Percentiles rank a stretch among this genome's conserved stretches.
Evolutionary conservation across 2,888 invertebrate genomes (phyloP).

Genomic region (Athalia rosae): DNA sequence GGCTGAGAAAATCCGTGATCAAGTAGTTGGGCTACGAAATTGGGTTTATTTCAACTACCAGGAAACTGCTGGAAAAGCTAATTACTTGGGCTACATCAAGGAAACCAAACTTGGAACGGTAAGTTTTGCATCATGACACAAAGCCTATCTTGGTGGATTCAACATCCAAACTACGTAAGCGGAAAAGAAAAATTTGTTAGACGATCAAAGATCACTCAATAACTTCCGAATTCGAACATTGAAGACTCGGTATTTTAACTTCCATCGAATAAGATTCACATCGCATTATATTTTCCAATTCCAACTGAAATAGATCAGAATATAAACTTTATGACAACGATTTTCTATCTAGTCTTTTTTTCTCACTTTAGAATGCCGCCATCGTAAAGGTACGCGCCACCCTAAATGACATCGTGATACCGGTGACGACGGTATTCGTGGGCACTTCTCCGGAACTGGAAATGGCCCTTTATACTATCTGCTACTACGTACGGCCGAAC

Average conservation of each 20-base stretch:
- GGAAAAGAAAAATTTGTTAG: too few species aligned
- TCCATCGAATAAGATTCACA: too few species aligned
- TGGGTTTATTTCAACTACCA: constrained; percentile 91
- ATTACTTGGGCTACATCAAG: constrained; percentile 90
- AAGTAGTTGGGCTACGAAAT: constrained; percentile 88
- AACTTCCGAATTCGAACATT: too few species aligned
- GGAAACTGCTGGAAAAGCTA: constrained; percentile 82
- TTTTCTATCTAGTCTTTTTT: background rate
- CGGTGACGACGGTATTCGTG: constrained; percentile 86
- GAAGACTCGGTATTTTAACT: too few species aligned
- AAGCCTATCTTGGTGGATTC: too few species aligned
- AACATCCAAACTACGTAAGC: too few species aligned
- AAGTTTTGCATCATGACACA: constrained; percentile 65
- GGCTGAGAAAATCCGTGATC: constrained; percentile 85
- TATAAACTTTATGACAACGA: background rate
- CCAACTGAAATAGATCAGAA: too few species aligned
- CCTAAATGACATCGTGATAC: constrained; percentile 83
- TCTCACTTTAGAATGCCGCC: constrained; percentile 82
- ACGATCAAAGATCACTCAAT: too few species aligned
- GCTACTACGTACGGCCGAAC: constrained; percentile 87
- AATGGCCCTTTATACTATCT: constrained; percentile 91
- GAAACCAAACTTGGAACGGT: constrained; percentile 82
- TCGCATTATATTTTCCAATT: too few species aligned
- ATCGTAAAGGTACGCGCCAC: constrained; percentile 84
- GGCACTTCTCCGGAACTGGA: constrained; percentile 95